Evolutionary conservation across 2,797 vertebrate species (phyloP), one percentile per base, ranked within the genome.

Genomic region (Phrynocephalus vlangalii): DNA sequence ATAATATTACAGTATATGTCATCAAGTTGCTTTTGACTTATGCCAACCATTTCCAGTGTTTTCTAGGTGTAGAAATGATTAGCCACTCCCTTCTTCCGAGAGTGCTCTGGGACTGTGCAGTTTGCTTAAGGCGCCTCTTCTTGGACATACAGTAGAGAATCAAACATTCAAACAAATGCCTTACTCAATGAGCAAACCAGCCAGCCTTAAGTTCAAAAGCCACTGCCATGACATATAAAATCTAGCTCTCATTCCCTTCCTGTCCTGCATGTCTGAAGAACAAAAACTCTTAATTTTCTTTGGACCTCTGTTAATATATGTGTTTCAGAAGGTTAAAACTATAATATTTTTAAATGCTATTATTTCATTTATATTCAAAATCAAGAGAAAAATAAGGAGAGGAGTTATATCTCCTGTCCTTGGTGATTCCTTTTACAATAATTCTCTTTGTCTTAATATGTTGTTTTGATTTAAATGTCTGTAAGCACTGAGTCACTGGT

Each of bases 371-470:
- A 87, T 87, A 68, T 79, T 92, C 82, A 87, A 48, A 90, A 87
- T 33, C 22, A 63, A 20, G 18, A 66, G 83, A 56, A 56, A 87
- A 91, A 56, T 48, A 88, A 83, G 79, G 1, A 56, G 82, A 52
- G 0, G 5, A 68, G n/a, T 7, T 24, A 63, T 30, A 7, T 13
- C 66, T 11, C 1, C 77, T 83, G 52, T 82, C 78, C 72, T 86
- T 76, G 56, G 66, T 79, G 79, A 30, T 2, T 7, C 50, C 38
- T 33, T 73, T 88, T 73, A 75, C 0, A 0, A 16, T 38, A 87
- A 88, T 1, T 52, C 56, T 91, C 82, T 81, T 91, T 87, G 89
- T 91, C 88, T 82, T 78, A 56, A 52, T 90, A 56, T 84, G 82
- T 2, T 3, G 26, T 94, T 79, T 77, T 1, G 22, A 66, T 86